Conservation (phyloP, 1,140 invertebrate genomes). For the Drosophila parvula region DNA sequence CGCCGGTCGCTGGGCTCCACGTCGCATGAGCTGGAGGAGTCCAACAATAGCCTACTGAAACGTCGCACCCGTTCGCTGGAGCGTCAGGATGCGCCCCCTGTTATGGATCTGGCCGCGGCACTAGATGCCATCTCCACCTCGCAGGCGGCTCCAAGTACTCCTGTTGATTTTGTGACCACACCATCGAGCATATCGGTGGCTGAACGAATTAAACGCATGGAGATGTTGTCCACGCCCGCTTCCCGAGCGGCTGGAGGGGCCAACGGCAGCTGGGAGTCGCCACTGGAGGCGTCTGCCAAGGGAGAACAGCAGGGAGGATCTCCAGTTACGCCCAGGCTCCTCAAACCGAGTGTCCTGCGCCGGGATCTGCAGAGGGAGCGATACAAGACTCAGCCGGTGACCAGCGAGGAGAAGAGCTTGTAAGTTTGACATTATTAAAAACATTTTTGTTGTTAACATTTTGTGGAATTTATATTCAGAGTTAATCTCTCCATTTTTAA, state of each 20-base stretch:
- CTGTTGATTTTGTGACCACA: constrained; percentile 56
- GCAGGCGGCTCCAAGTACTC: constrained; percentile 44
- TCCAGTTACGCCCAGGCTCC: constrained; percentile 73
- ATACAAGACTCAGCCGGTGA: constrained; percentile 88
- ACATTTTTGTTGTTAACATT: neutral
- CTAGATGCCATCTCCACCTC: constrained; percentile 70
- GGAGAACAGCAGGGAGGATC: neutral
- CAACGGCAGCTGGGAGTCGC: constrained; percentile 75
- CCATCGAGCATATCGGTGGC: constrained; percentile 76
- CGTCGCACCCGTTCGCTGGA: constrained; percentile 80
- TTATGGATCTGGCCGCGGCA: constrained; percentile 67
- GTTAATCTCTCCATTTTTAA: neutral
- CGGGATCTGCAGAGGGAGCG: constrained; percentile 86
- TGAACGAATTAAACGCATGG: constrained; percentile 82
- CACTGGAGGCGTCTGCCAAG: constrained; percentile 41
- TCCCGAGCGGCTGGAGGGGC: constrained; percentile 24
- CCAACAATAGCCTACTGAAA: constrained; percentile 49
- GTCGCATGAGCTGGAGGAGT: constrained; percentile 17
- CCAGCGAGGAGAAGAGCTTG: constrained; percentile 86
- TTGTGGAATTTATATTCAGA: neutral
- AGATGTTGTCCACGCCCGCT: constrained; percentile 64
- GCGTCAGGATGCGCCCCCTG: constrained; percentile 65
- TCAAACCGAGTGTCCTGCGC: constrained; percentile 83
- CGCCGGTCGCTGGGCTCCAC: constrained; percentile 63
- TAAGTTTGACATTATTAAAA: constrained; percentile 47